Conservation (phyloP, 2,888 invertebrate species). For the Cheiracanthium punctorium region DNA sequence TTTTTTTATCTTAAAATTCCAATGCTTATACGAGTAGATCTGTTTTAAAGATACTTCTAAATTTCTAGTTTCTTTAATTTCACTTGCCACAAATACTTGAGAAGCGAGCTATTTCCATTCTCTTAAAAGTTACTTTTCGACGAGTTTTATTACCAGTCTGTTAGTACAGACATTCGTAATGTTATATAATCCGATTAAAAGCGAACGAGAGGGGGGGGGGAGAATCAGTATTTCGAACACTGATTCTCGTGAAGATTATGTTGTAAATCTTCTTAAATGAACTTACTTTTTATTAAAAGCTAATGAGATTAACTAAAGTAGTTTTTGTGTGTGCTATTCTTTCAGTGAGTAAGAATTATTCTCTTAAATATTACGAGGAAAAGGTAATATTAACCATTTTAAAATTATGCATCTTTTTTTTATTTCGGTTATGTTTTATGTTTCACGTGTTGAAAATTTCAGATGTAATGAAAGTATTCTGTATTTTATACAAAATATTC, state of each 20-base stretch:
- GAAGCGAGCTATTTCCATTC: neutral
- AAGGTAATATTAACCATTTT: no score
- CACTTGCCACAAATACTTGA: neutral
- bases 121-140: neutral
- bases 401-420: no score
- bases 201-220: neutral
- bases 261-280: constrained; percentile 14
- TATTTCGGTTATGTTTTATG: no score
- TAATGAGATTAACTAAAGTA: neutral
- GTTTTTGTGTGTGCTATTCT: no score
- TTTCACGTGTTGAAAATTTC: no score
- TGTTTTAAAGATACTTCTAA: no score
- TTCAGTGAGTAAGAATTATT: no score
- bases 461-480: no score
- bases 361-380: no score
- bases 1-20: no score
- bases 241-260: neutral
- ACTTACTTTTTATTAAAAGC: constrained; percentile 1
- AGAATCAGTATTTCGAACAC: neutral
- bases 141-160: neutral
- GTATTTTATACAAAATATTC: no score
- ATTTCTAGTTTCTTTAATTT: neutral
- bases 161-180: neutral
- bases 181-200: constrained; percentile 18
- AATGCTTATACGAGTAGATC: no score